phyloP scores from a whole-genome alignment of 2,888 invertebrate genomes.

The Arrhopalites spinosus region DNA sequence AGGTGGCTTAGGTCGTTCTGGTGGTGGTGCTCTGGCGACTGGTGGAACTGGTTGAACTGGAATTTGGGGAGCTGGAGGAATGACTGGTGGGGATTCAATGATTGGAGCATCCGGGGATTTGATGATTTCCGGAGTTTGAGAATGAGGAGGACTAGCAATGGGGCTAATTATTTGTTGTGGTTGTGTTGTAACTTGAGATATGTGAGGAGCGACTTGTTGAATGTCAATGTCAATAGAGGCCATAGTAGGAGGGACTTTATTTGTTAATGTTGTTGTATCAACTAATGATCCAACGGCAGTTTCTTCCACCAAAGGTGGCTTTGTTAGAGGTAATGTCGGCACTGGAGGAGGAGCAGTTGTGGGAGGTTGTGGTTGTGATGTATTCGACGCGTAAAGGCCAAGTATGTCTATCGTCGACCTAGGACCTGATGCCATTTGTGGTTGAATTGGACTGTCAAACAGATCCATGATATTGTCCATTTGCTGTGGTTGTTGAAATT shows the following conservation, averaged over 20 bases:
- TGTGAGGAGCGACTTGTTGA: too few relatives aligned
- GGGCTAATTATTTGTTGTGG: neutral
- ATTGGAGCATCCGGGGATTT: too few relatives aligned
- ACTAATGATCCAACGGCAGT: neutral
- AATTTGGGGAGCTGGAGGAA: too few relatives aligned
- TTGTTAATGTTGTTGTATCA: neutral
- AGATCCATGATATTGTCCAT: conserved; percentile 53
- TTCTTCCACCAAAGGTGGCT: neutral
- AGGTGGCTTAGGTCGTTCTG: conserved; percentile 38
- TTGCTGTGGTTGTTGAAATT: conserved; percentile 38
- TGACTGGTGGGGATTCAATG: neutral
- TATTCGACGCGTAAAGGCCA: conserved; percentile 47
- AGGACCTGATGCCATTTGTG: conserved; percentile 26
- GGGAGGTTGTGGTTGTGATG: neutral
- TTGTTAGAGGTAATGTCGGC: neutral
- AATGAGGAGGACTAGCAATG: neutral
- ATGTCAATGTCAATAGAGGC: too few relatives aligned
- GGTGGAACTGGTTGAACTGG: conserved; percentile 1
- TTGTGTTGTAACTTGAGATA: neutral
- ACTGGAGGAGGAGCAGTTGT: neutral
- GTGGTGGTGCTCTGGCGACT: conserved; percentile 27
- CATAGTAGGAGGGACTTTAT: neutral
- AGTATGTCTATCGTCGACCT: conserved; percentile 53
- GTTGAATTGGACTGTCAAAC: conserved; percentile 49
- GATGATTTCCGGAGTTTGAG: too few relatives aligned